Evolutionary conservation across 2,888 invertebrate genomes (phyloP), one percentile per base, ranked within the genome.

Genomic region (Calephelis perditalis): DNA sequence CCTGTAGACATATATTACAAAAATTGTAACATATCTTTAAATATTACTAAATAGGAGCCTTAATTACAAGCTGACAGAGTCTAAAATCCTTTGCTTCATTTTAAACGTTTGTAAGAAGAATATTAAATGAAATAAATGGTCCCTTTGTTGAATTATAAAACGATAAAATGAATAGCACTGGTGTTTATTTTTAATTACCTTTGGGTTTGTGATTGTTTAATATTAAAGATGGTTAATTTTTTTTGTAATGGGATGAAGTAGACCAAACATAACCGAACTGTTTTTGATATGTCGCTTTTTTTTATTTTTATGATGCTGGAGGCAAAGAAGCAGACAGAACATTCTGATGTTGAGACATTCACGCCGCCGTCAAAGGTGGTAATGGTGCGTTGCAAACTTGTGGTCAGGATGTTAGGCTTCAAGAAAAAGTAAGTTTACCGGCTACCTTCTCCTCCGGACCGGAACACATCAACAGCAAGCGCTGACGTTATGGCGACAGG

Each of bases 181-280:
- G 62, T 69, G 68, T 69, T 69, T 68, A 68, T 69, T 64, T 69
- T 69, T 68, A 69, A 69, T 69, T 69, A 69, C 64, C 67, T 68
- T 65, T 64, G 62, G 60, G 45, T 49, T 58, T 60, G 54, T 61
- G 57, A 59, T 66, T 64, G 26, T 52, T 52, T 10, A 10, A 35
- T 35, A 26, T 9, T 49, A 49, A 49, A 49, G 15, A 49, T 15
- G 10, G 26, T 49, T 49, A 35, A 52, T 26, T 52, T 7, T 9
- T 35, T 35, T 26, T 9, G 10, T 49, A 49, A 49, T 49, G 49
- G 49, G 26, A 49, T 49, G 5, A 35, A 49, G 26, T 9, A 26
- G 5, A 40, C 40, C 3, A 7, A 40, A 40, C 40, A 40, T 40
- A 3, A 40, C 40, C 3, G 26, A 26, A 0, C 0, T 26, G 26